Conservation (phyloP, 2,888 invertebrate species). For the Phyllotreta striolata region DNA sequence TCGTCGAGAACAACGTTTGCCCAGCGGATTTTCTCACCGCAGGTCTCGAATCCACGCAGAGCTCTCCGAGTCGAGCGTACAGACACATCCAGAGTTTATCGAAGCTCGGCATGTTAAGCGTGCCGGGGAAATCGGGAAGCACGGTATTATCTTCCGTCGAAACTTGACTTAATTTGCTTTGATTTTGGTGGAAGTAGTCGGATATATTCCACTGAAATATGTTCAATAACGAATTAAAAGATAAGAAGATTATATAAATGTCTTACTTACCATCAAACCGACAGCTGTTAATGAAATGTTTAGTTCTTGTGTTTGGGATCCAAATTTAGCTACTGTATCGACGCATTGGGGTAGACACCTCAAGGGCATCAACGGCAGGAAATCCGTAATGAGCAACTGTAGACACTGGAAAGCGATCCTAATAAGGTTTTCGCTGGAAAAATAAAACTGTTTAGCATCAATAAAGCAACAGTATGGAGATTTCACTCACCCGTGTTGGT, state of each 20-base stretch:
- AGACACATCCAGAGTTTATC: constrained; percentile 97
- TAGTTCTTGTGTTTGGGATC: constrained; percentile 93
- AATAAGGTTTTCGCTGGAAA: constrained; percentile 84
- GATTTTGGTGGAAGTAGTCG: constrained; percentile 96
- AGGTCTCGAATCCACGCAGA: constrained; percentile 94
- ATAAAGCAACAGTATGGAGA: neutral
- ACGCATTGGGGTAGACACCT: constrained; percentile 89
- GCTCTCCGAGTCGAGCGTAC: constrained; percentile 84
- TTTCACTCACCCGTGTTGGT: constrained; percentile 81
- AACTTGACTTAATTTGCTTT: constrained; percentile 80
- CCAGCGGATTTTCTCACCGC: constrained; percentile 97
- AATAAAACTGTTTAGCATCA: constrained; percentile 24
- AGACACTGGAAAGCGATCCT: constrained; percentile 95
- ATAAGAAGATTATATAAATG: neutral
- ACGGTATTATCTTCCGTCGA: constrained; percentile 78
- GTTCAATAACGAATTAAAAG: neutral
- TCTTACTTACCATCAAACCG: constrained; percentile 81
- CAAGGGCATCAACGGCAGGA: constrained; percentile 91
- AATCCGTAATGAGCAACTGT: constrained; percentile 94
- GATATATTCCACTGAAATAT: constrained; percentile 94
- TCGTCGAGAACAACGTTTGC: constrained; percentile 96
- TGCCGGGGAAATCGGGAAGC: constrained; percentile 84
- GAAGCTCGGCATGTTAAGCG: constrained; percentile 84
- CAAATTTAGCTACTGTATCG: constrained; percentile 94
- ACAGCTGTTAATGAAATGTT: constrained; percentile 98